Evolutionary conservation across 92 coral and sea anemone genomes (phyloP).

Genomic region (Heliopora coerulea): DNA sequence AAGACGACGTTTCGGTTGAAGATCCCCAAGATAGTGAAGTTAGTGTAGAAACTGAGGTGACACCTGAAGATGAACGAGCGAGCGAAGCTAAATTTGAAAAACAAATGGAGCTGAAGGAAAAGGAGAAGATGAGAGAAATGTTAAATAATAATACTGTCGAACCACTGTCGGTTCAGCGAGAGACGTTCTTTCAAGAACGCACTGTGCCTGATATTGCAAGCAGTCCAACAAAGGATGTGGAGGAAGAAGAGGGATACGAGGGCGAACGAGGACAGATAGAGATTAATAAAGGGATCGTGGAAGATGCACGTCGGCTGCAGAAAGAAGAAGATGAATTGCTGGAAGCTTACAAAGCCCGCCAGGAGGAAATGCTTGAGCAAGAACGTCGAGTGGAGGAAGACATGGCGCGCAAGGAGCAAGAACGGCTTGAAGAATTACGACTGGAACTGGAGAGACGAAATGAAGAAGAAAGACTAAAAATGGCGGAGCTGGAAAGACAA

Average conservation of each 20-base stretch:
- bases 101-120: neutral
- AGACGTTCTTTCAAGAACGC: neutral
- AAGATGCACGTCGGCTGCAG: slow-evolving; percentile 63
- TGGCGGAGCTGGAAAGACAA: slow-evolving; percentile 44
- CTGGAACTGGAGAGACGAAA: slow-evolving; percentile 20
- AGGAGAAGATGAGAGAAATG: neutral
- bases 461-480: slow-evolving; percentile 52
- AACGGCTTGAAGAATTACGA: slow-evolving; percentile 67
- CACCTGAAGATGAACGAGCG: slow-evolving; percentile 4
- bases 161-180: neutral
- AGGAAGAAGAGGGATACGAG: neutral
- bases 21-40: slow-evolving; percentile 57
- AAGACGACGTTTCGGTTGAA: slow-evolving; percentile 56
- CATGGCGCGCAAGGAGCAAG: slow-evolving; percentile 77
- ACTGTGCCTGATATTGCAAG: neutral
- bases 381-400: slow-evolving; percentile 87
- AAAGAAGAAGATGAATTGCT: slow-evolving; percentile 85
- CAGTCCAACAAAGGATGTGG: slow-evolving; percentile 10
- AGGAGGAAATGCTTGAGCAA: slow-evolving; percentile 85
- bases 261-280: neutral
- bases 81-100: slow-evolving; percentile 1
- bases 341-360: slow-evolving; percentile 87
- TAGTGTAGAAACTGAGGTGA: slow-evolving; percentile 24
- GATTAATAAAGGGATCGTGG: slow-evolving; percentile 51
- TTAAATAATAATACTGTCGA: slow-evolving; percentile 8